Evolutionary conservation across 1,140 invertebrate genomes (phyloP), one percentile per base, ranked within the genome.

Genomic region (Camponotus vicinus): DNA sequence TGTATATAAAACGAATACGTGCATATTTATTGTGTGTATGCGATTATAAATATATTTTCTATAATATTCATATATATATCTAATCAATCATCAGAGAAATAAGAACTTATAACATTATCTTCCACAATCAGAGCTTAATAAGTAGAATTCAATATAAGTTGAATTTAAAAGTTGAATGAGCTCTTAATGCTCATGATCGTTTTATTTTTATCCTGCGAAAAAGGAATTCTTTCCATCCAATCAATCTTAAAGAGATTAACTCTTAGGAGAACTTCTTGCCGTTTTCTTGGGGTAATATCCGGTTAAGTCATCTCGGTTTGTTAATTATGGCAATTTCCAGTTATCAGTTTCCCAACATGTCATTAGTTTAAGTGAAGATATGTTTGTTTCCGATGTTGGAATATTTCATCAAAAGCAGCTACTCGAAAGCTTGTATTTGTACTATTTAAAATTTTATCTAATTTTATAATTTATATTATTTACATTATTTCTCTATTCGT

Each of bases 181-280:
- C 69, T 75, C 32, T 71, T 83, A 83, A 83, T 83, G 69, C 55
- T 2, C 40, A 27, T 27, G 40, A 75, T 75, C n/a, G 55, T 83
- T 83, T 83, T 75, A 61, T 75, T 83, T 42, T 61, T 75, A 73
- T 1, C 61, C 55, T n/a, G 21, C 15, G 64, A 70, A 32, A 49
- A 70, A 45, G 32, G 79, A 83, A 83, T 83, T 61, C 55, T 83
- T 82, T 83, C 55, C 79, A 45, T 83, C 57, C 69, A 73, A 83
- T 83, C 79, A 83, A 59, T 83, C 79, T 83, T 83, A 73, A 83
- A 75, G 69, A 83, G 79, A 83, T 83, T 83, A 83, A 83, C 59
- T 40, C 79, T 61, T 61, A 75, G 49, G 37, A 80, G 69, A 83
- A 83, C 55, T 83, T 75, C 45, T 73, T 75, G 40, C 69, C 57